Evolutionary conservation across 2,888 invertebrate species (phyloP).

Genomic region (Actias luna): DNA sequence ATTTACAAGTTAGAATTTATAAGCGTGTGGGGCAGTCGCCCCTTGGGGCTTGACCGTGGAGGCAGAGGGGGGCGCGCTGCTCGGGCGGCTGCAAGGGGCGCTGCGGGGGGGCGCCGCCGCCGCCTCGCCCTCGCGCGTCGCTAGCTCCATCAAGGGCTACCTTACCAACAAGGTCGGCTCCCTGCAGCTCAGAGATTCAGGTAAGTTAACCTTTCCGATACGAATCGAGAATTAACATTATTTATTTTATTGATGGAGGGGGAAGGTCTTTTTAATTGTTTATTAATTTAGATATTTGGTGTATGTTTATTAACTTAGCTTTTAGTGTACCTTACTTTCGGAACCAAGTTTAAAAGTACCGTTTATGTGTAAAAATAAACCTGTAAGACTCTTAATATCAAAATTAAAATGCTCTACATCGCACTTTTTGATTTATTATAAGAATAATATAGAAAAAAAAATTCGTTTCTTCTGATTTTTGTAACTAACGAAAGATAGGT

Average conservation of each 20-base stretch:
- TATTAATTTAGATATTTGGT: too few species aligned
- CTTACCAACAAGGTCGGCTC: constrained; percentile 85
- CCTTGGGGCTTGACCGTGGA: constrained; percentile 71
- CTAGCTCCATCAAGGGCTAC: constrained; percentile 88
- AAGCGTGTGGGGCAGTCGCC: constrained; percentile 48
- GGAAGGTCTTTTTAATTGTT: too few species aligned
- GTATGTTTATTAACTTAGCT: too few species aligned
- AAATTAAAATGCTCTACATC: too few species aligned
- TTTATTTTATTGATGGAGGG: background rate
- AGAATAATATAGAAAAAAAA: too few species aligned
- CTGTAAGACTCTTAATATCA: too few species aligned
- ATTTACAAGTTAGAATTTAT: constrained; percentile 19
- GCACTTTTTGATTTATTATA: too few species aligned
- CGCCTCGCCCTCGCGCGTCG: constrained; percentile 86
- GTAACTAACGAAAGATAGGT: too few species aligned
- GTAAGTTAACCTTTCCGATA: constrained; percentile 63
- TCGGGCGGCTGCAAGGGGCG: constrained; percentile 85
- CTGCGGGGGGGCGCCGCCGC: constrained; percentile 86
- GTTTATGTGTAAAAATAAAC: too few species aligned
- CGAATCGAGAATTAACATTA: background rate
- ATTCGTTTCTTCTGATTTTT: too few species aligned
- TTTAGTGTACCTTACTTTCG: too few species aligned
- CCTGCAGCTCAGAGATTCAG: constrained; percentile 87
- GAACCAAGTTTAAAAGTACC: too few species aligned
- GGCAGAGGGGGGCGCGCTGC: constrained; percentile 80